Evolutionary conservation across 2,888 invertebrate genomes (phyloP), one percentile per base, ranked within the genome.

Genomic region (Blera fallax): DNA sequence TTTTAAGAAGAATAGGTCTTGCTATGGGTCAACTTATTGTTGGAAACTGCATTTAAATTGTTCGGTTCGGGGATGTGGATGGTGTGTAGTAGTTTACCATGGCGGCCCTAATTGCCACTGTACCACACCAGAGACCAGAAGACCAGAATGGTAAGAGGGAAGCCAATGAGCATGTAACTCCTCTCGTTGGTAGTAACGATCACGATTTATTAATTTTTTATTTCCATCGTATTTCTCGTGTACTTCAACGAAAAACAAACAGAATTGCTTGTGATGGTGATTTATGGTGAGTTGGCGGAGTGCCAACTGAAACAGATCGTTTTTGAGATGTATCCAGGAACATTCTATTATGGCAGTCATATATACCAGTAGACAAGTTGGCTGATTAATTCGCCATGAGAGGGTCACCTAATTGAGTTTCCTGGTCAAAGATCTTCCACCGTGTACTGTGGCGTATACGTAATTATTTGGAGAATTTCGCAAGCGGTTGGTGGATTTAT

Each of bases 131-230:
- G 5, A n/a, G n/a, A n/a, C n/a, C n/a, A n/a, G n/a, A n/a, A n/a
- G 2, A 24, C 4, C 24, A 64, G 54, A 65, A 60, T 77, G 54
- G 76, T 56, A 74, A 76, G 72, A 72, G 65, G 27, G 50, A 79
- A 81, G 56, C 78, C 67, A 77, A 78, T 69, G 77, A 60, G 52
- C 74, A 85, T 85, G 80, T 76, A 80, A 80, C 74, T 81, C 60
- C 60, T 54, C 21, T 64, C 24, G n/a, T 40, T 3, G 56, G 45
- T 62, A 54, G 76, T 77, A 87, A 82, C 82, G 64, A 87, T 87
- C 87, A 87, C 87, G 87, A 87, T 82, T 87, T 87, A 87, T 87
- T 82, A 82, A 80, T 87, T 73, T 69, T 43, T 79, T 56, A 24
- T 67, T 45, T 21, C 14, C 27, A 40, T 27, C 37, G 16, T 10